Evolutionary conservation across 2,113 vertebrate species (phyloP), one percentile per base, ranked within the genome.

Genomic region (Lophochroa leadbeateri): DNA sequence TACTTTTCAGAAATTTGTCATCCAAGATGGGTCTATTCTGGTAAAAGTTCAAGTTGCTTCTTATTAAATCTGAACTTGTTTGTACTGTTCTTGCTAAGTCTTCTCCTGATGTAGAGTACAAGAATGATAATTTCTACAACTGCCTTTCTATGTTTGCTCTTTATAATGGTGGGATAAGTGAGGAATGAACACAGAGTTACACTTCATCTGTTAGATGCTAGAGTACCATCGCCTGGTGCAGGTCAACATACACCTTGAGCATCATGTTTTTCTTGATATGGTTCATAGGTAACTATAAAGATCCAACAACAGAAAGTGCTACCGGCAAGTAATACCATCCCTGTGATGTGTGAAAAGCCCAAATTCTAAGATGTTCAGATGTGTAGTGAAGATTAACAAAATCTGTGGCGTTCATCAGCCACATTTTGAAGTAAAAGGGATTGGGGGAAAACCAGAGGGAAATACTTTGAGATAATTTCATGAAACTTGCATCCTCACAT

Each of bases 251-350:
- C 60, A 94, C 74, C 86, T 95, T 75, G 31, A 92, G 44, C 47
- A 63, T 85, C 88, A 46, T 44, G 64, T 80, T 93, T 77, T 97
- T 96, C 90, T 91, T 85, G 91, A 67, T 9, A 7, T 70, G 82
- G n/a, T 76, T 98, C 94, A 88, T 44, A 93, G 53, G 69, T 88
- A 89, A 90, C 88, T 82, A 76, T 33, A 63, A 96, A 95, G 86
- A 96, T 28, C 46, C 33, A 57, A 41, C 71, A 75, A 68, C 29
- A 60, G 77, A 76, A 71, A 80, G 10, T 43, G 5, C 23, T 86
- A 60, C 44, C 58, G 44, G 28, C 72, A 91, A 83, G 39, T 41
- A 76, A 58, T 25, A 79, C 6, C 10, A n/a, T 39, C 52, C 18
- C 37, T 70, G 16, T 63, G 33, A 82, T 90, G 9, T 25, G 90